Percentiles rank a stretch among this genome's conserved stretches.
phyloP scores from a whole-genome alignment of 1,140 invertebrate species.

The Copidosoma floridanum region DNA sequence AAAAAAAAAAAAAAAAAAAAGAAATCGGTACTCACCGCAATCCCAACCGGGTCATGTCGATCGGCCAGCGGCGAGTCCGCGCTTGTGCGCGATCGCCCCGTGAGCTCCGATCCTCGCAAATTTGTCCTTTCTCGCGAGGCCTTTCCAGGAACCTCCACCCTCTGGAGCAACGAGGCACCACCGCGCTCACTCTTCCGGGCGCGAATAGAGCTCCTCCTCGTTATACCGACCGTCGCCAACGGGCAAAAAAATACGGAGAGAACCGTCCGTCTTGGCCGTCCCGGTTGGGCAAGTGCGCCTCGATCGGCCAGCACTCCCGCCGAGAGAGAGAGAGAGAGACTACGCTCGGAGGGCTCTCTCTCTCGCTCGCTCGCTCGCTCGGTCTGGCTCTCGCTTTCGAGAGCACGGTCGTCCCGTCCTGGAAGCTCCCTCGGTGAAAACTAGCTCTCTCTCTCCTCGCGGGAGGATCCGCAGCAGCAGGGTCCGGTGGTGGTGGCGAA shows the following conservation, averaged over 20 bases:
- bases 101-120: not conserved
- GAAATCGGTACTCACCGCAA: slow-evolving; percentile 46
- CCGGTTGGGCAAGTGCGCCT: slow-evolving; percentile 23
- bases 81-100: slow-evolving; percentile 30
- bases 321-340: slow-evolving; percentile 26
- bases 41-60: slow-evolving; percentile 51
- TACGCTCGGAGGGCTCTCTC: not conserved
- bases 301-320: slow-evolving; percentile 38
- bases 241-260: no score
- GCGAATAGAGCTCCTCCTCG: slow-evolving; percentile 3
- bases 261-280: slow-evolving; percentile 49
- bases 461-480: not conserved
- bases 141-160: no score
- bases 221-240: not conserved
- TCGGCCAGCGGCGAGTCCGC: slow-evolving; percentile 33
- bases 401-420: slow-evolving; percentile 51
- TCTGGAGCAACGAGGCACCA: slow-evolving; percentile 9
- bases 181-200: not conserved
- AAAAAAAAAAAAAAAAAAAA: slow-evolving; percentile 3
- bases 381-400: no score
- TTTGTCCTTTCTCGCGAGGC: no score
- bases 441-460: slow-evolving; percentile 10
- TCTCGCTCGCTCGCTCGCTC: slow-evolving; percentile 15
- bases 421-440: slow-evolving; percentile 51
- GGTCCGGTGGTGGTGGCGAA: slow-evolving; percentile 36